phyloP scores from a whole-genome alignment of 2,797 vertebrate genomes.

The Scyliorhinus canicula region DNA sequence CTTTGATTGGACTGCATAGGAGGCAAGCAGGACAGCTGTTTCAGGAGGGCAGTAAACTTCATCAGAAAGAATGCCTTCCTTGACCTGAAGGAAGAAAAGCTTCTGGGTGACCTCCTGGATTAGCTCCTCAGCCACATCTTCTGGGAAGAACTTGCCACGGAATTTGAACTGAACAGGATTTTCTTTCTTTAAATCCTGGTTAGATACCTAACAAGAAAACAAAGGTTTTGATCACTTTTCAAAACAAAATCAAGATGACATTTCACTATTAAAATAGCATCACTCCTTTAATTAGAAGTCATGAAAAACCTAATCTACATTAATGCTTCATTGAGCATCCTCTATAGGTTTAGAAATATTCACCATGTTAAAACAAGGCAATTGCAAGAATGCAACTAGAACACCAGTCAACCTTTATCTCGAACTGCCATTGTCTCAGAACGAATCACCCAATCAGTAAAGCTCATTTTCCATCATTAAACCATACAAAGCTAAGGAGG shows the following conservation, averaged over 20 bases:
- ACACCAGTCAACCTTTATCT: neutral
- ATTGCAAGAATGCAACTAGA: neutral
- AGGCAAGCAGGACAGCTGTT: slow-evolving; percentile 89
- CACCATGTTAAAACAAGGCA: neutral
- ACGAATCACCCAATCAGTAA: neutral
- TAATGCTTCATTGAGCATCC: no score
- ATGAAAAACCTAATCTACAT: neutral
- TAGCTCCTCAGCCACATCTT: slow-evolving; percentile 88
- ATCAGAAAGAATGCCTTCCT: slow-evolving; percentile 82
- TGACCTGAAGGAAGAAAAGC: slow-evolving; percentile 95
- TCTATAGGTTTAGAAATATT: no score
- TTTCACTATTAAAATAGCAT: neutral
- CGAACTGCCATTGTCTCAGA: neutral
- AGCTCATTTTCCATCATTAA: neutral
- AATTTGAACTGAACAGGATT: slow-evolving; percentile 91
- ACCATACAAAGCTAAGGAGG: neutral
- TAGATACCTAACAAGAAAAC: slow-evolving; percentile 67
- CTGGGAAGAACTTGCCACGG: slow-evolving; percentile 89
- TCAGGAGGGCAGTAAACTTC: slow-evolving; percentile 94
- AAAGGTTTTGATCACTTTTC: neutral
- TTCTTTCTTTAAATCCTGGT: slow-evolving; percentile 89
- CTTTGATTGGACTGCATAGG: slow-evolving; percentile 91
- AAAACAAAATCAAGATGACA: neutral
- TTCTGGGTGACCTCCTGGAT: slow-evolving; percentile 97
- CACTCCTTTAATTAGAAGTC: neutral